Base-by-base conservation (phyloP, 2,113 vertebrate genomes). In the Myotis lucifugus region DNA sequence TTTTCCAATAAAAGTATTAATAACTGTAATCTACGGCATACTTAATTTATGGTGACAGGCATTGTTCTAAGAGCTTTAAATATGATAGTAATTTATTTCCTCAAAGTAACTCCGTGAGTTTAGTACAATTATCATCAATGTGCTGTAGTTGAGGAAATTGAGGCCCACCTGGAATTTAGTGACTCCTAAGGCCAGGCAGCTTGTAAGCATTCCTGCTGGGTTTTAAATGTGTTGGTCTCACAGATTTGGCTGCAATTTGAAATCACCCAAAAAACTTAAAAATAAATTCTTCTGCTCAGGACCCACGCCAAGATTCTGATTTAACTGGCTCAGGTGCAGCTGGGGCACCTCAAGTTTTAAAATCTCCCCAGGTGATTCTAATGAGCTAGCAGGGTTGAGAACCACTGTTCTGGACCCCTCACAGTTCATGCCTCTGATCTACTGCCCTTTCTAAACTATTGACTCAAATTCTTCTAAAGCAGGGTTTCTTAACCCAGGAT, bases 1-100 rank as follows among this genome's bases (percentile, higher is more conserved):
- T 88, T 93, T 96, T 79, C 50, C 67, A 89, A 64, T 88, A 77
- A 85, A 92, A 95, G 29, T 61, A 18, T 64, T 61, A 89, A 61
- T 56, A 19, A 34, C 12, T 83, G 40, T 54, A 79, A 69, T 27
- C 48, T 32, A 83, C 10, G 2, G 6, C 19, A 69, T 66, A 46
- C 8, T 42, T 50, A 27, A 61, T 61, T 61, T 61, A 61, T 1
- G 9, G 10, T 78, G 54, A 18, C 0, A 61, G 8, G 9, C 27
- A 29, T 21, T 72, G 14, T 27, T 85, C 21, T 15, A 19, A 46
- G 6, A 34, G 2, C 9, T 84, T 85, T 72, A 89, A 70, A 23
- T 46, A 54, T 34, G 52, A 3, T 37, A 67, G 17, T 59, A 4
- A 19, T 61, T 61, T 88, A 59, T 88, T 92, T 92, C 29, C 23